Evolutionary conservation across 2,797 vertebrate species (phyloP).

Genomic region (Halcyon chelicuti): DNA sequence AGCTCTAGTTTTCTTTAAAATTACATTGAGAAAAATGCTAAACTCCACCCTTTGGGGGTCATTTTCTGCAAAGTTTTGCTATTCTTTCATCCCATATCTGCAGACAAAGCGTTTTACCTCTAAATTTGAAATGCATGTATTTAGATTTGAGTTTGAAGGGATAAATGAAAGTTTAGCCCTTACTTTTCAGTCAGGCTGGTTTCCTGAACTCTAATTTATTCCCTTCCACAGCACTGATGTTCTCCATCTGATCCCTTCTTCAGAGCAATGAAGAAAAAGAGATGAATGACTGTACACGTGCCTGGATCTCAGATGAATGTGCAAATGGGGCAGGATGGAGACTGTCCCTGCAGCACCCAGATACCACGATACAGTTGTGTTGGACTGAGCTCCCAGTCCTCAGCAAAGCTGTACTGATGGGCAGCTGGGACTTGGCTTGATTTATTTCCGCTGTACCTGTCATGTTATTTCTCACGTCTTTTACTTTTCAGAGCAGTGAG

Average conservation of each 20-base stretch:
- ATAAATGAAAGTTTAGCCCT: not conserved
- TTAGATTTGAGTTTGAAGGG: not conserved
- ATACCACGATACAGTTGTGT: rapidly evolving
- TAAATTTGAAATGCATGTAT: not conserved
- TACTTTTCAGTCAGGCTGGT: not conserved
- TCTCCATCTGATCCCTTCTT: not conserved
- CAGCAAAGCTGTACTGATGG: not conserved
- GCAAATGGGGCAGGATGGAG: not conserved
- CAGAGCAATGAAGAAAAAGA: not conserved
- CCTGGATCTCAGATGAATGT: not conserved
- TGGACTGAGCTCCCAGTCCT: not conserved
- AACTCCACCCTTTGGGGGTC: not conserved
- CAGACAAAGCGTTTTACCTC: not conserved
- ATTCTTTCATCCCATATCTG: not conserved
- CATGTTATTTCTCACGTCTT: not conserved
- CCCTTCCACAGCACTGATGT: not conserved
- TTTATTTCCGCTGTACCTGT: not conserved
- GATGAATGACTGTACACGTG: not conserved
- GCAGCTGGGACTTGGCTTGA: not conserved
- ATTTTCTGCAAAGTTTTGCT: not conserved
- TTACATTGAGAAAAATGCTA: not conserved
- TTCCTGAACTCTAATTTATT: not conserved
- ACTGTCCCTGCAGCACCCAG: not conserved
- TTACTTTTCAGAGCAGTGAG: not conserved
- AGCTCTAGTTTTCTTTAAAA: not conserved